Base-by-base conservation (phyloP, 2,797 vertebrate species). In the Pipistrellus pipistrellus region DNA sequence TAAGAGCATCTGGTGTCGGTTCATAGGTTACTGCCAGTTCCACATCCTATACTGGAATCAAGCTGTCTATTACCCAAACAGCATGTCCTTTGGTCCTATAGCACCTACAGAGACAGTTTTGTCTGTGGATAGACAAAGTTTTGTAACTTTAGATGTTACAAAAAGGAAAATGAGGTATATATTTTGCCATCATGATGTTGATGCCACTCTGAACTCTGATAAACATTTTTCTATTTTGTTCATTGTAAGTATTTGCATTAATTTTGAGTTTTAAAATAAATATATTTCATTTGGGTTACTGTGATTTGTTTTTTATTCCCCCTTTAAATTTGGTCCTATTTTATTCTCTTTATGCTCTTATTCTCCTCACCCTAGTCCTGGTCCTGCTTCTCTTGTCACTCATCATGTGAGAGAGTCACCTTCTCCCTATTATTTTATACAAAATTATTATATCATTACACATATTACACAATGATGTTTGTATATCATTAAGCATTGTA, bases 211-310 rank as follows among this genome's bases (percentile, higher is more conserved):
- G 30, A 23, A n/a, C 0, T 71, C 1, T n/a, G 27, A 59, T 62
- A 69, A 51, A 85, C 35, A 18, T 9, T 72, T 90, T 92, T 41
- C 69, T 30, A 66, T 21, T 72, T 76, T 75, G n/a, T 32, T 85
- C 32, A 46, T 25, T 20, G 66, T 69, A 7, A 11, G 17, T 62
- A 44, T 83, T 66, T 66, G 5, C 23, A 83, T 71, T 71, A 41
- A 35, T 89, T 77, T 89, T 92, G 1, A 86, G 72, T 84, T 93
- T 85, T 21, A 21, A n/a, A 88, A 90, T 48, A 17, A 68, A 35
- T 44, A 17, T 8, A 41, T 71, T 81, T 57, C 27, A 25, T 62
- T 17, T 81, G 30, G 10, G 1, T 23, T 62, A 44, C 23, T 82
- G 46, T 62, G 4, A 38, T 30, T 46, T 30, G 4, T 55, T 85